A percentile compares a stretch with the other conserved stretches of the same genome.
These are phyloP conservation scores for Thymelicus lineola DNA, from an alignment of 2,888 invertebrate genomes.

Conservation along the genomic window DNA sequence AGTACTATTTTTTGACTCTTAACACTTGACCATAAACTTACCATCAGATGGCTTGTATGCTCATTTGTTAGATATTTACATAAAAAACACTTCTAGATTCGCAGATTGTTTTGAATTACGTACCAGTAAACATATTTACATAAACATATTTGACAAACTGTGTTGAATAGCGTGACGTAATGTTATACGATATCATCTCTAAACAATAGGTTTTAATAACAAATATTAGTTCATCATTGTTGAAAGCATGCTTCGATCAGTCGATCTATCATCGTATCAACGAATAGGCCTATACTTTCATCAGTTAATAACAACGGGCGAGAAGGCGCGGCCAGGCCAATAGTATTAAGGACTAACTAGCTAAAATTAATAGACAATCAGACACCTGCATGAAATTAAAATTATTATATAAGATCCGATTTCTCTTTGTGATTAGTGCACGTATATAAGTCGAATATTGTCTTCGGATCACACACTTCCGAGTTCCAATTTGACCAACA, in stretches of 20 bases:
- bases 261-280: conserved; percentile 14
- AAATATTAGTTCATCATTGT: conserved; percentile 23
- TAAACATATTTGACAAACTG: too few species aligned
- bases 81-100: too few species aligned
- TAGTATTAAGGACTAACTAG: conserved; percentile 23
- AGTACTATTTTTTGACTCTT: too few species aligned
- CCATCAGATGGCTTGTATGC: too few species aligned
- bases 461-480: conserved; percentile 45
- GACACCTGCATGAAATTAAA: conserved; percentile 48
- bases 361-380: conserved; percentile 47
- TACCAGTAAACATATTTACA: too few species aligned
- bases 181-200: conserved; percentile 11
- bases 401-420: conserved; percentile 56
- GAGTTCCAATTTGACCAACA: neutral
- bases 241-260: conserved; percentile 15
- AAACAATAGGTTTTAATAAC: conserved; percentile 19
- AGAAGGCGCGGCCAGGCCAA: conserved; percentile 20
- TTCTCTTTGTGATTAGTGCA: conserved; percentile 55
- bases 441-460: conserved; percentile 56
- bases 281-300: conserved; percentile 21
- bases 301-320: conserved; percentile 15
- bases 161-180: conserved; percentile 14
- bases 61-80: too few species aligned
- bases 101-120: too few species aligned
- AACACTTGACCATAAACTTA: too few species aligned